Percentiles rank a stretch among this genome's conserved stretches.
These are phyloP conservation scores for Macropus fuliginosus DNA, from an alignment of 2,797 vertebrate genomes.

Conservation along the genomic window DNA sequence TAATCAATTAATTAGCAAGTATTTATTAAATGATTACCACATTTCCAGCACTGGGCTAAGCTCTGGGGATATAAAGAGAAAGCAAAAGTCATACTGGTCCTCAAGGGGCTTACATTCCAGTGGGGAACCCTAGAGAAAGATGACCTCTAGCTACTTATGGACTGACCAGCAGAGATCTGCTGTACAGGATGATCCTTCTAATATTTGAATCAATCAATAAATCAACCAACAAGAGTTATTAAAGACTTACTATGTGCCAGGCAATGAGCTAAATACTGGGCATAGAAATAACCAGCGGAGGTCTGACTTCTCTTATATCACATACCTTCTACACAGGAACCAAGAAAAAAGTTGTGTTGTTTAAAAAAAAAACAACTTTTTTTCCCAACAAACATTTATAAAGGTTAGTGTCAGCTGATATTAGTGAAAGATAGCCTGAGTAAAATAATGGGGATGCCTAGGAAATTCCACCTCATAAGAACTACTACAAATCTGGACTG, in stretches of 20 bases:
- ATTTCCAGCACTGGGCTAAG: not conserved
- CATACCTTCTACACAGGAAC: not conserved
- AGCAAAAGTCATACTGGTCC: not conserved
- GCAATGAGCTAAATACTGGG: not conserved
- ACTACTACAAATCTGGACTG: not conserved
- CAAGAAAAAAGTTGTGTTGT: not conserved
- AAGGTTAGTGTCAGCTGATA: not conserved
- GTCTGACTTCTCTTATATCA: not conserved
- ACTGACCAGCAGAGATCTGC: not conserved
- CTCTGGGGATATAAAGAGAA: not conserved
- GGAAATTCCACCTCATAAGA: not conserved
- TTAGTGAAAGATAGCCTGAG: not conserved
- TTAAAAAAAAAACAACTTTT: not conserved
- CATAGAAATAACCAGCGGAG: not conserved
- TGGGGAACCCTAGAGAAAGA: not conserved
- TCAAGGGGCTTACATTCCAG: not conserved
- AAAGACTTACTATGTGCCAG: not conserved
- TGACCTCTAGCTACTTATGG: not conserved
- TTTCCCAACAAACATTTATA: not conserved
- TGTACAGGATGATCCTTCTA: not conserved
- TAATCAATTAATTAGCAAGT: not conserved
- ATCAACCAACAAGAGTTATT: not conserved
- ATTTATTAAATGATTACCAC: not conserved
- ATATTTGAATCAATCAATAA: not conserved
- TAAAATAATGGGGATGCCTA: not conserved